Evolutionary conservation across 2,888 invertebrate genomes (phyloP).

Genomic region (Thelaira solivaga): DNA sequence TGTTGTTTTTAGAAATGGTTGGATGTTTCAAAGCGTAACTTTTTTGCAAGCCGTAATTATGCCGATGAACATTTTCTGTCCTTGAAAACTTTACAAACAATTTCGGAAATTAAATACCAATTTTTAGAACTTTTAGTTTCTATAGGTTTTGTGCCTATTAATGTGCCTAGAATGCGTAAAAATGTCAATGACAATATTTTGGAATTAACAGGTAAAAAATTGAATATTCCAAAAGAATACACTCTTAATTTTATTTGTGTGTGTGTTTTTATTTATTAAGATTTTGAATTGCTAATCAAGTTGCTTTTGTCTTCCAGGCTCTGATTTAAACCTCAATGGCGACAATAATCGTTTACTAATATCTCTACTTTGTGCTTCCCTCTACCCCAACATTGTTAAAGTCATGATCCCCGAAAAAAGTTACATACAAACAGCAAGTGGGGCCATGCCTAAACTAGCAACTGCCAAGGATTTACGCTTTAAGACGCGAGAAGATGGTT

Average conservation of each 20-base stretch:
- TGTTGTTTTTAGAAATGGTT: conserved; percentile 84
- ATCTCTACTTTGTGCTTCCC: conserved; percentile 92
- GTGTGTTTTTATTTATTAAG: not conserved
- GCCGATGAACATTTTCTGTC: conserved; percentile 91
- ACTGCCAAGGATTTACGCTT: conserved; percentile 85
- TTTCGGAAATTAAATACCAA: conserved; percentile 92
- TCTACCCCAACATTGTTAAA: conserved; percentile 95
- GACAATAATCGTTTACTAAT: conserved; percentile 85
- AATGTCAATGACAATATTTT: conserved; percentile 80
- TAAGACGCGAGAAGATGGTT: conserved; percentile 85
- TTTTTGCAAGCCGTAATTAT: conserved; percentile 85
- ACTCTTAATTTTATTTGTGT: not conserved
- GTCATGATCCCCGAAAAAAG: conserved; percentile 87
- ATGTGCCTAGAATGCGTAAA: conserved; percentile 79
- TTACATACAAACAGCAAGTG: conserved; percentile 84
- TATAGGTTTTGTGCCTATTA: conserved; percentile 87
- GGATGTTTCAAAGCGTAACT: conserved; percentile 82
- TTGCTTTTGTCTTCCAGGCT: too few species aligned
- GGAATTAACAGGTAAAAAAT: conserved; percentile 82
- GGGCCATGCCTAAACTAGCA: conserved; percentile 85
- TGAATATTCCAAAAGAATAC: too few species aligned
- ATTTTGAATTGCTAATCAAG: too few species aligned
- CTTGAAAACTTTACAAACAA: conserved; percentile 86
- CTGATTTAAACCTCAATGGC: conserved; percentile 84
- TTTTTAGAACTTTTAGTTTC: conserved; percentile 85